These are phyloP conservation scores for Gouania willdenowi DNA, from an alignment of 2,797 vertebrate species.

Conservation along the genomic window DNA sequence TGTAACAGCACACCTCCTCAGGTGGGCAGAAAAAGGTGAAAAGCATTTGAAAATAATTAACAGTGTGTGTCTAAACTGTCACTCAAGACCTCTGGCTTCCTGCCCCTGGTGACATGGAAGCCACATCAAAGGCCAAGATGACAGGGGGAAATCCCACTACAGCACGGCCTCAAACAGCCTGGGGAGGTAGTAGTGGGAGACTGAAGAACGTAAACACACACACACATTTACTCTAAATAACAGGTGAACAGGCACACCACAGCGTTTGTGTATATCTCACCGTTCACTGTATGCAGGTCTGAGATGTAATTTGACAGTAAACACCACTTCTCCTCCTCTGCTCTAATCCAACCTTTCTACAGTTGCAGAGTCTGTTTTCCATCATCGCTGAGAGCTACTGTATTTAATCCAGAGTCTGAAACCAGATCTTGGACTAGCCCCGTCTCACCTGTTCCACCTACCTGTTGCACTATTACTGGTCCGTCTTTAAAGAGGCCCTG, in stretches of 20 bases:
- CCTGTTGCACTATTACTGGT: slow-evolving; percentile 35
- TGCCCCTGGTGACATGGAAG: slow-evolving; percentile 48
- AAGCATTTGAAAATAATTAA: slow-evolving; percentile 42
- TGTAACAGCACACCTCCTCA: too few species aligned
- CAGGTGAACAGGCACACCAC: slow-evolving; percentile 6
- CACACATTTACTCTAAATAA: background rate
- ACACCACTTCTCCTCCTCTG: slow-evolving; percentile 1
- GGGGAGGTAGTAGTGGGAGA: slow-evolving; percentile 34
- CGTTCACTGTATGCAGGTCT: slow-evolving; percentile 4
- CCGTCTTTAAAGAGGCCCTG: slow-evolving; percentile 14
- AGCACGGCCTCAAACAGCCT: slow-evolving; percentile 31
- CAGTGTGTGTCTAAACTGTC: slow-evolving; percentile 43
- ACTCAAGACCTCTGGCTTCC: slow-evolving; percentile 52
- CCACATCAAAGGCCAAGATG: slow-evolving; percentile 56
- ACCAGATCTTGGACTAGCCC: slow-evolving; percentile 41
- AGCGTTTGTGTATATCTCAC: background rate
- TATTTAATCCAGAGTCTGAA: slow-evolving; percentile 51
- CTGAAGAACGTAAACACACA: background rate
- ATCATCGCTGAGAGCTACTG: slow-evolving; percentile 28
- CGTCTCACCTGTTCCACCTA: slow-evolving; percentile 35
- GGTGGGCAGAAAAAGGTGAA: background rate
- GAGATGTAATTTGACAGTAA: slow-evolving; percentile 23
- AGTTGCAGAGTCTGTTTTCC: slow-evolving; percentile 31
- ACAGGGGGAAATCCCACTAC: slow-evolving; percentile 46
- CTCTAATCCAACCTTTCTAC: slow-evolving; percentile 32